phyloP scores from a whole-genome alignment of 2,888 invertebrate genomes.

The Mesorhabditis sp. region DNA sequence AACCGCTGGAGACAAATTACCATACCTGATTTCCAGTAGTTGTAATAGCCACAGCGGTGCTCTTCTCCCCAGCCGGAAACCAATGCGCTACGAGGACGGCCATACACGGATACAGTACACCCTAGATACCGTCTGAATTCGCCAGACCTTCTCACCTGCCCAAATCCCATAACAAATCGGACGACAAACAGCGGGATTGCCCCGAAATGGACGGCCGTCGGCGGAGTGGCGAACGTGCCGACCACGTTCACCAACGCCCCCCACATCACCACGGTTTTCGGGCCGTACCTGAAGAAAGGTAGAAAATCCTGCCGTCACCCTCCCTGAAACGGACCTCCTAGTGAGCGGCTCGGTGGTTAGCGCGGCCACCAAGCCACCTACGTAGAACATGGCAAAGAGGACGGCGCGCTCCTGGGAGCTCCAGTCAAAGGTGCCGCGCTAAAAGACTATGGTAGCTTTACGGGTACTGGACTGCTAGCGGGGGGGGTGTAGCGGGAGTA shows the following conservation, averaged over 20 bases:
- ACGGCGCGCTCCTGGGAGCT: constrained; percentile 45
- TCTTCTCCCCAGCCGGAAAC: constrained; percentile 54
- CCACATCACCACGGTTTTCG: constrained; percentile 42
- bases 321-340: constrained; percentile 9
- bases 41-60: constrained; percentile 52
- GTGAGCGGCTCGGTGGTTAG: constrained; percentile 24
- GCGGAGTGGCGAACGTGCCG: constrained; percentile 50
- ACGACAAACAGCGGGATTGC: constrained; percentile 39
- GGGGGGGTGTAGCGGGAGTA: too few species aligned
- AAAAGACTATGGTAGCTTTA: constrained; percentile 13
- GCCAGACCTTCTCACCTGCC: constrained; percentile 34
- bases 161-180: constrained; percentile 55
- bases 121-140: constrained; percentile 23
- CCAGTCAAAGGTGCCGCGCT: constrained; percentile 48
- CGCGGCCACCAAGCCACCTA: constrained; percentile 35
- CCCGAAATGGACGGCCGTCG: constrained; percentile 40
- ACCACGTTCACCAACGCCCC: constrained; percentile 52
- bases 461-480: not conserved
- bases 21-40: constrained; percentile 54
- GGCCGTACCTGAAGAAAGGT: constrained; percentile 36
- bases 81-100: constrained; percentile 52
- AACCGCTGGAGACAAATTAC: not conserved
- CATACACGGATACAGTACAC: constrained; percentile 56
- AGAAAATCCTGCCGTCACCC: constrained; percentile 27
- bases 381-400: constrained; percentile 52